Percentiles rank a stretch among this genome's conserved stretches.
phyloP scores from a whole-genome alignment of 2,888 invertebrate species.

The Amphipyra berbera region DNA sequence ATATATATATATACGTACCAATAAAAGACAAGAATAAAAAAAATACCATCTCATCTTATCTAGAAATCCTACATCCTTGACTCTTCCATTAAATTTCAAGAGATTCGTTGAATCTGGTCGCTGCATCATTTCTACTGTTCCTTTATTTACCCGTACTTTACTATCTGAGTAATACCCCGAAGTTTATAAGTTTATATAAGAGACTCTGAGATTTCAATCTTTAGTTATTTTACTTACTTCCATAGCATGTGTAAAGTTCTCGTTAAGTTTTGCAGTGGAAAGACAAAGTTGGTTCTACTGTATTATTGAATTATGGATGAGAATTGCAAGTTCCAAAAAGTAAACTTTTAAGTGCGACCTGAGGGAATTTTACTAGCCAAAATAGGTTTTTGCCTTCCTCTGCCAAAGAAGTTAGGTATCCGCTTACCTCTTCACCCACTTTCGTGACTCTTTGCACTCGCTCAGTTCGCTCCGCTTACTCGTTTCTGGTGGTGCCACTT shows the following conservation, averaged over 20 bases:
- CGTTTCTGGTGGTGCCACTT: too few species aligned
- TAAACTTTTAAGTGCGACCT: background rate
- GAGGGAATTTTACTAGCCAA: too few species aligned
- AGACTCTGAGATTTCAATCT: slow-evolving; percentile 12
- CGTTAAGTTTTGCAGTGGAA: slow-evolving; percentile 23
- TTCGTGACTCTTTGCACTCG: too few species aligned
- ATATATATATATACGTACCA: too few species aligned
- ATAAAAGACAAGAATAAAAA: too few species aligned
- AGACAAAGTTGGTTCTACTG: slow-evolving; percentile 23
- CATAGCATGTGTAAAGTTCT: slow-evolving; percentile 6
- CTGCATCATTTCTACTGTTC: slow-evolving; percentile 23
- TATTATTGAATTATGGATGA: background rate
- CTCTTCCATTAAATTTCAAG: background rate
- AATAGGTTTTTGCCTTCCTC: too few species aligned
- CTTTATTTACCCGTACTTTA: slow-evolving; percentile 38
- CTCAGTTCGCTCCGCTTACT: too few species aligned
- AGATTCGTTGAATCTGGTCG: slow-evolving; percentile 11
- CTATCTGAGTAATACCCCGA: slow-evolving; percentile 14
- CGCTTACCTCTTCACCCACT: too few species aligned
- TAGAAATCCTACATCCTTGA: background rate
- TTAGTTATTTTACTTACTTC: slow-evolving; percentile 24
- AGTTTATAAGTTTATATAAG: slow-evolving; percentile 23
- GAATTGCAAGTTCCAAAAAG: background rate
- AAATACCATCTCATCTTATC: too few species aligned
- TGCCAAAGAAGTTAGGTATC: too few species aligned